Conservation (phyloP, 1,140 invertebrate species). For the Sitophilus oryzae region DNA sequence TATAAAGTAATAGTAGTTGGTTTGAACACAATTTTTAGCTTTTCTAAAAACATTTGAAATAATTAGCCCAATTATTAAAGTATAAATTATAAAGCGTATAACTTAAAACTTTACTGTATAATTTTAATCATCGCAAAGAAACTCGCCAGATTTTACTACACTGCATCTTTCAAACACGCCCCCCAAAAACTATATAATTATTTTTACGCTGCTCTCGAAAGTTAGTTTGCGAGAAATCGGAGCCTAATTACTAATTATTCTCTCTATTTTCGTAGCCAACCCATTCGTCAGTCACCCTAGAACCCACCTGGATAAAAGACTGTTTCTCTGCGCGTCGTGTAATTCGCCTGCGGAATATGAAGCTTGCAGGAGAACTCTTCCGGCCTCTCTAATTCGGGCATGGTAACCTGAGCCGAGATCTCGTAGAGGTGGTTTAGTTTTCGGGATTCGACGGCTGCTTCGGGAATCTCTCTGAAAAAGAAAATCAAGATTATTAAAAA, state of each 20-base stretch:
- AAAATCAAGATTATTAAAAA: not conserved
- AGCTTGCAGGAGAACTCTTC: conserved; percentile 58
- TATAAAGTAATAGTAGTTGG: too few species aligned
- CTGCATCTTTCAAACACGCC: too few species aligned
- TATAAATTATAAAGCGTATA: too few species aligned
- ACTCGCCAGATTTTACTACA: too few species aligned
- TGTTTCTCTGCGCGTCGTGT: conserved; percentile 52
- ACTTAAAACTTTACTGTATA: too few species aligned
- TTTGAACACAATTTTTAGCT: too few species aligned
- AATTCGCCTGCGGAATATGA: conserved; percentile 55
- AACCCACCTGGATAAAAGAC: conserved; percentile 57
- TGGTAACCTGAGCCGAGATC: conserved; percentile 49
- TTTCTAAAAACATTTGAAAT: too few species aligned
- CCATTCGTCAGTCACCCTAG: not conserved
- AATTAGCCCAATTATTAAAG: too few species aligned
- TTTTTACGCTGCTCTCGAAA: too few species aligned
- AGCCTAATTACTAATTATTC: not conserved
- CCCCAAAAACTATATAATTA: too few species aligned
- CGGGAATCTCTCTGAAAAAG: conserved; percentile 38
- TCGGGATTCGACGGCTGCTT: conserved; percentile 44
- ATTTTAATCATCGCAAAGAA: too few species aligned
- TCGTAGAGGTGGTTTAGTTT: conserved; percentile 50
- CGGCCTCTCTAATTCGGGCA: conserved; percentile 51
- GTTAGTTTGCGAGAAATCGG: not conserved
- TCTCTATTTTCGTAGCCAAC: not conserved